These are phyloP conservation scores for Tetropium fuscum DNA, from an alignment of 2,888 invertebrate genomes.

Conservation along the genomic window DNA sequence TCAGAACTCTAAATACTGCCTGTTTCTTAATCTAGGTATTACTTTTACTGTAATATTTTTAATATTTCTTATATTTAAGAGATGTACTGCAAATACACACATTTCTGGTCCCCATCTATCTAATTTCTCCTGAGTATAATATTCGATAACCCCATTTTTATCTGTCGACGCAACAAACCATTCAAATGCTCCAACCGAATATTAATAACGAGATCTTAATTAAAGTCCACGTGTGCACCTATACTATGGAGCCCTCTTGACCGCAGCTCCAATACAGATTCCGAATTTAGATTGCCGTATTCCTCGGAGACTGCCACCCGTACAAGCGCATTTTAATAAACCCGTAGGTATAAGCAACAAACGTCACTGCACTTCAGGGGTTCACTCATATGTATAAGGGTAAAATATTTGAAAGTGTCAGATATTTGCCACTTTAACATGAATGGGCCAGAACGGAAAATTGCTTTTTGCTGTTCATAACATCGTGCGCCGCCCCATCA, in stretches of 20 bases:
- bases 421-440: constrained; percentile 41
- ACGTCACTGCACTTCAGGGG: constrained; percentile 42
- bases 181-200: neutral
- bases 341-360: constrained; percentile 47
- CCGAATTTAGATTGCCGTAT: constrained; percentile 36
- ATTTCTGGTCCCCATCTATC: too few species aligned
- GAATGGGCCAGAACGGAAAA: constrained; percentile 40
- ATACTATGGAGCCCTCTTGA: constrained; percentile 26
- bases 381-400: constrained; percentile 39
- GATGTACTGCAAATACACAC: too few species aligned
- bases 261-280: constrained; percentile 30
- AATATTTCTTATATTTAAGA: too few species aligned
- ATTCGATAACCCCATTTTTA: neutral
- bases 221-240: constrained; percentile 25
- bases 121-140: neutral
- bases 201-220: constrained; percentile 27
- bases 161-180: neutral
- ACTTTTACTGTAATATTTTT: too few species aligned
- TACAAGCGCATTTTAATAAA: constrained; percentile 50
- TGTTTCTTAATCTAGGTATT: too few species aligned
- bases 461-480: constrained; percentile 35
- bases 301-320: constrained; percentile 40
- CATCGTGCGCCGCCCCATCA: neutral
- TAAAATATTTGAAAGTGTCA: constrained; percentile 41
- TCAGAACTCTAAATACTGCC: too few species aligned